Evolutionary conservation across 2,888 invertebrate genomes (phyloP).

Genomic region (Patella pellucida): DNA sequence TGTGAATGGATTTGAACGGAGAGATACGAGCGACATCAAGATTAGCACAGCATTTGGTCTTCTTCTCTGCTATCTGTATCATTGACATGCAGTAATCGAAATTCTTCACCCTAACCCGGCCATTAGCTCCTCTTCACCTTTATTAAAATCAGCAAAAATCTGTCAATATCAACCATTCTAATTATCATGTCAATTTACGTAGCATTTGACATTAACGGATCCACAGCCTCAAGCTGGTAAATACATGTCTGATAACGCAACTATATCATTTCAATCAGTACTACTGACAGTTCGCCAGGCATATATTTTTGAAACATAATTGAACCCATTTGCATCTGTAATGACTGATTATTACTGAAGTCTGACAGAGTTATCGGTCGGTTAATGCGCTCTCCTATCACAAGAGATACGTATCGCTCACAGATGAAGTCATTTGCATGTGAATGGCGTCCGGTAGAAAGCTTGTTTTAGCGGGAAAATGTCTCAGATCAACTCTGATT

Average conservation of each 20-base stretch:
- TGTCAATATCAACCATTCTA: constrained; percentile 2
- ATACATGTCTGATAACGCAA: constrained; percentile 7
- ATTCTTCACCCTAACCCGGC: background rate
- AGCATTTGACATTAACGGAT: constrained; percentile 2
- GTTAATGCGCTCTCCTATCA: constrained; percentile 9
- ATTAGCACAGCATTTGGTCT: background rate
- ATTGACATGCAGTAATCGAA: constrained; percentile 4
- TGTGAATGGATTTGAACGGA: no score
- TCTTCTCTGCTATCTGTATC: background rate
- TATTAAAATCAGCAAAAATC: constrained; percentile 11
- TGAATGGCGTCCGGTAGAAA: constrained; percentile 9
- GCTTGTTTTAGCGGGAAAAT: constrained; percentile 10
- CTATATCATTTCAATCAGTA: constrained; percentile 9
- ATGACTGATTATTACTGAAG: constrained; percentile 7
- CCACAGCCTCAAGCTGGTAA: constrained; percentile 2
- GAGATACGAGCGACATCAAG: background rate
- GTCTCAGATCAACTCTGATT: background rate
- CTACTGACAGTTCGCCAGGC: constrained; percentile 5
- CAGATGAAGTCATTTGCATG: constrained; percentile 11
- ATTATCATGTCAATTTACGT: constrained; percentile 2
- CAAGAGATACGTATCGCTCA: constrained; percentile 8
- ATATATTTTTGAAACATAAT: constrained; percentile 8
- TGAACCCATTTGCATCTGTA: constrained; percentile 9
- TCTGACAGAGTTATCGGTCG: background rate
- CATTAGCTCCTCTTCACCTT: constrained; percentile 4